Conservation (phyloP, 2,888 invertebrate genomes). For the Hypomecis atomaria region DNA sequence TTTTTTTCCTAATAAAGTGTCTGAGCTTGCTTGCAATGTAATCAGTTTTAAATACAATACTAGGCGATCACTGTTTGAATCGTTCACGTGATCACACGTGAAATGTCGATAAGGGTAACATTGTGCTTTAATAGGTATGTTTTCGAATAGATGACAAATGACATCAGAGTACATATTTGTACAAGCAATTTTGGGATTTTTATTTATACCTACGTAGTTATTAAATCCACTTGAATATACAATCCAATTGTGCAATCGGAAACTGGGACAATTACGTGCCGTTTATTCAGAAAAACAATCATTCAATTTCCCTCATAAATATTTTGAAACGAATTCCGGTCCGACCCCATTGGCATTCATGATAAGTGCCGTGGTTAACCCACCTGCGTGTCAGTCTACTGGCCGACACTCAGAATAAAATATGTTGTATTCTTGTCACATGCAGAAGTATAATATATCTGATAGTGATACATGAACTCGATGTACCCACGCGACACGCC, state of each 20-base stretch:
- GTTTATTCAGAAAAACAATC: slow-evolving; percentile 12
- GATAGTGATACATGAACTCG: not conserved
- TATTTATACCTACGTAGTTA: not conserved
- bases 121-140: too few species aligned
- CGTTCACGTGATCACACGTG: too few species aligned
- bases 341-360: slow-evolving; percentile 17
- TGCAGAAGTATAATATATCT: too few species aligned
- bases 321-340: slow-evolving; percentile 8
- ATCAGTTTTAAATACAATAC: too few species aligned
- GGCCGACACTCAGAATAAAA: slow-evolving; percentile 12
- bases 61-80: too few species aligned
- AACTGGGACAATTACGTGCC: slow-evolving; percentile 5
- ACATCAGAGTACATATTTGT: too few species aligned
- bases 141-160: too few species aligned
- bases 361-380: slow-evolving; percentile 38
- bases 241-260: not conserved
- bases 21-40: too few species aligned
- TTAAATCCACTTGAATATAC: not conserved
- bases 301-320: slow-evolving; percentile 10
- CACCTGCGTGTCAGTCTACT: slow-evolving; percentile 40
- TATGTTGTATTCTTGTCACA: too few species aligned
- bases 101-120: too few species aligned
- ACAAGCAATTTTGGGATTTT: too few species aligned
- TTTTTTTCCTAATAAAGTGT: too few species aligned
- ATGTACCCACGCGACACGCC: slow-evolving; percentile 41